These are phyloP conservation scores for Erynnis tages DNA, from an alignment of 2,888 invertebrate species.

Conservation along the genomic window DNA sequence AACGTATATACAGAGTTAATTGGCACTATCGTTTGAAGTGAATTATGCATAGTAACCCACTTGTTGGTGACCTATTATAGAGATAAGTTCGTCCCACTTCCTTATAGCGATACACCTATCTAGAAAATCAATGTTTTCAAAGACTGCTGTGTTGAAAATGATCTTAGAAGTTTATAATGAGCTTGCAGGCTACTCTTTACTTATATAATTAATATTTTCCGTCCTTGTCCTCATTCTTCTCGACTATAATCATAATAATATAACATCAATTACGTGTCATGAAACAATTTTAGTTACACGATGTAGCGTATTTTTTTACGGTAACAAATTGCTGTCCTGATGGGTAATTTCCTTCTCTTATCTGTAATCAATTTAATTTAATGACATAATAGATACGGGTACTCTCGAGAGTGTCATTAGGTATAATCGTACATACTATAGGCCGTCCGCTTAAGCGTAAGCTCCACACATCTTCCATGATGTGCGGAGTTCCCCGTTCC, in stretches of 20 bases:
- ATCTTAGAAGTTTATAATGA: too few relatives aligned
- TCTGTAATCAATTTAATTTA: conserved; percentile 11
- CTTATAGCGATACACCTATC: background rate
- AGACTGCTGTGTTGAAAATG: background rate
- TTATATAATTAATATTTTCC: background rate
- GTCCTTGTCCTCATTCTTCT: background rate
- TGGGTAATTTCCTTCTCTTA: conserved; percentile 9
- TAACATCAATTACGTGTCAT: background rate
- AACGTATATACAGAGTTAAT: conserved; percentile 4
- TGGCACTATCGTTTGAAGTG: conserved; percentile 13
- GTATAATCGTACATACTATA: background rate
- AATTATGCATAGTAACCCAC: conserved; percentile 15
- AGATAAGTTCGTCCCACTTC: conserved; percentile 7
- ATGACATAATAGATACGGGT: conserved; percentile 17
- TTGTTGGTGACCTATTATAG: background rate
- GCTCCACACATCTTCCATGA: too few relatives aligned
- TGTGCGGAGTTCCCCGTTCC: too few relatives aligned
- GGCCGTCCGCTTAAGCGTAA: too few relatives aligned
- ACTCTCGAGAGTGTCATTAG: conserved; percentile 4
- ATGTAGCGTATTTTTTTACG: background rate
- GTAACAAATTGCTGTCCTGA: background rate
- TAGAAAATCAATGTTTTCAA: background rate
- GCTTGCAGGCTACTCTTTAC: too few relatives aligned
- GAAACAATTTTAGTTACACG: background rate
- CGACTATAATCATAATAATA: background rate